Evolutionary conservation across 30 jellyfish, hydroid and myxozoan genomes (phyloP).

Genomic region (Mastigias papua): DNA sequence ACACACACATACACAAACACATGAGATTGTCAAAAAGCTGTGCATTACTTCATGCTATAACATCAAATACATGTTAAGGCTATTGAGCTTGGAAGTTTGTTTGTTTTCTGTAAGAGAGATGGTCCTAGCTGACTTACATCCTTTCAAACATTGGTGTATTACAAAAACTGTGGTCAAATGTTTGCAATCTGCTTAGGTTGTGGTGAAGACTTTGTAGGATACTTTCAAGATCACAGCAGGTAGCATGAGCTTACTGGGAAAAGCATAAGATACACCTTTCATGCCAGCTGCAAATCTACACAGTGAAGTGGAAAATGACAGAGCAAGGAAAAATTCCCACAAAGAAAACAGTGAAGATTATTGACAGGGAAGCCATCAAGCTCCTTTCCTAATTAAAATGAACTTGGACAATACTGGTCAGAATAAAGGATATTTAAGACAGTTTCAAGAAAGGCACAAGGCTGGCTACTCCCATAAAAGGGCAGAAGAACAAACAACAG

Average conservation of each 20-base stretch:
- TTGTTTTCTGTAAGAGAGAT: not conserved
- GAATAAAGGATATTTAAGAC: not conserved
- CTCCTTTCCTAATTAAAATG: not conserved
- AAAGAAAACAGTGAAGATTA: slow-evolving; percentile 28
- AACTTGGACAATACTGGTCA: not conserved
- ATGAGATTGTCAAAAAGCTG: not conserved
- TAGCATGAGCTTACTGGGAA: slow-evolving; percentile 38
- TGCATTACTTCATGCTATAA: too few species aligned
- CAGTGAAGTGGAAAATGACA: slow-evolving; percentile 31
- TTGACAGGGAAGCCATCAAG: slow-evolving; percentile 20
- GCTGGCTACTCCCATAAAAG: too few species aligned
- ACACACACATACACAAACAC: not conserved
- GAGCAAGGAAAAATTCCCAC: slow-evolving; percentile 52
- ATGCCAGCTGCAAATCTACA: slow-evolving; percentile 55
- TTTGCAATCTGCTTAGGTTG: slow-evolving; percentile 47
- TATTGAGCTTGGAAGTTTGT: not conserved
- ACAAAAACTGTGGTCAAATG: not conserved
- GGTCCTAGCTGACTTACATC: slow-evolving; percentile 8
- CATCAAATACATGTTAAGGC: not conserved
- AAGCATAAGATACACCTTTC: slow-evolving; percentile 30
- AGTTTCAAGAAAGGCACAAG: too few species aligned
- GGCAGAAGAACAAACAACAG: too few species aligned
- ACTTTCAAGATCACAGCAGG: slow-evolving; percentile 53
- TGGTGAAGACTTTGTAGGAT: slow-evolving; percentile 50
- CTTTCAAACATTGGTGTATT: not conserved